phyloP scores from a whole-genome alignment of 2,113 vertebrate genomes.

The Bombycilla garrulus region DNA sequence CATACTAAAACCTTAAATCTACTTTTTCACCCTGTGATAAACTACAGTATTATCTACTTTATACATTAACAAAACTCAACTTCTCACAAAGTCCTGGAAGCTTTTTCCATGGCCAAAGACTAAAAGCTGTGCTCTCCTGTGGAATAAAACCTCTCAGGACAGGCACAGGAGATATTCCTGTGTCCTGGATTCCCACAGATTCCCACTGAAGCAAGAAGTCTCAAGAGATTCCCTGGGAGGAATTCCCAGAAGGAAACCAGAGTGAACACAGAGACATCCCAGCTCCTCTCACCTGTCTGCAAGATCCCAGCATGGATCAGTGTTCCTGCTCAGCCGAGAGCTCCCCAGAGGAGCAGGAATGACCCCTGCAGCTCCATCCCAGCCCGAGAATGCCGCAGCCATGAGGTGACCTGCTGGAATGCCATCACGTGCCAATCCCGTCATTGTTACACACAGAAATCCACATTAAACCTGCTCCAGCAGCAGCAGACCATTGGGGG shows the following conservation, averaged over 20 bases:
- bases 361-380: not conserved
- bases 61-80: no score
- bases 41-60: no score
- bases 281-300: not conserved
- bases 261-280: not conserved
- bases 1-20: no score
- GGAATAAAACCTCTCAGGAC: no score
- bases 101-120: no score
- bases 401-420: not conserved
- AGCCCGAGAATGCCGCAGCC: not conserved
- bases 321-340: not conserved
- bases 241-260: not conserved
- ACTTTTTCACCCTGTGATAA: no score
- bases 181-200: no score
- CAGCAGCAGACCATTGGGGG: not conserved
- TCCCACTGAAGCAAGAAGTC: not conserved
- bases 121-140: no score
- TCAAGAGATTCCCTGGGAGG: not conserved
- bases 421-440: not conserved
- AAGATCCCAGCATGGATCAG: fast-evolving
- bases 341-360: not conserved
- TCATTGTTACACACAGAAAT: not conserved
- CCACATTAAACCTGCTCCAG: not conserved
- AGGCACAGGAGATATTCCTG: no score
- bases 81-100: no score